These are phyloP conservation scores for Stenoptilia bipunctidactyla DNA, from an alignment of 2,888 invertebrate genomes.

Conservation along the genomic window DNA sequence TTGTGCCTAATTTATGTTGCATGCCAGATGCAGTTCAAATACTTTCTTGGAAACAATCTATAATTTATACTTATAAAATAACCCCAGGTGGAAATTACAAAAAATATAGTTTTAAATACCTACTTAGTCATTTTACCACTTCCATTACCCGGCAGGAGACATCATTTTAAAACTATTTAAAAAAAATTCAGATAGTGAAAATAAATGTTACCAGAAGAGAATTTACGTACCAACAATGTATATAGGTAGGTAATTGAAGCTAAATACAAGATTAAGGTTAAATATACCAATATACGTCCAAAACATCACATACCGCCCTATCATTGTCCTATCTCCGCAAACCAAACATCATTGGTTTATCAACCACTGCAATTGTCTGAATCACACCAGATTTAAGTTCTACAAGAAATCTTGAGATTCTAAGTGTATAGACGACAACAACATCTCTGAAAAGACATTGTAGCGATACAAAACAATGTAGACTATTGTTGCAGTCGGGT, in stretches of 20 bases:
- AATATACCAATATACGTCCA: not conserved
- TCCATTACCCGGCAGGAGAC: no score
- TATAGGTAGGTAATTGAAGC: not conserved
- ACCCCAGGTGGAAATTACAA: no score
- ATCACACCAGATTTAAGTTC: conserved; percentile 39
- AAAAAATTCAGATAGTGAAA: no score
- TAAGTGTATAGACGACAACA: conserved; percentile 22
- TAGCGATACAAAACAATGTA: no score
- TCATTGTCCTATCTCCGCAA: no score
- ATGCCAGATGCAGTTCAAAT: conserved; percentile 32
- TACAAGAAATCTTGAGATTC: conserved; percentile 23
- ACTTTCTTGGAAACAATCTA: no score
- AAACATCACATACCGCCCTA: no score
- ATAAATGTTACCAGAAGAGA: not conserved
- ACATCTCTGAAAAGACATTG: not conserved
- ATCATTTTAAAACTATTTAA: no score
- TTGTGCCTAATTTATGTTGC: conserved; percentile 60
- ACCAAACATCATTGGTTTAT: no score
- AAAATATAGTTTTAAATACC: no score
- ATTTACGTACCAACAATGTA: not conserved
- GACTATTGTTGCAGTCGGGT: conserved; percentile 11
- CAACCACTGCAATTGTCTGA: conserved; percentile 9
- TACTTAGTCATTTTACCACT: no score
- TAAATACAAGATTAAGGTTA: not conserved
- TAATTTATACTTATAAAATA: no score